A percentile compares a stretch with the other conserved stretches of the same genome.
Conservation (phyloP, 2,113 vertebrate genomes). For the Phyllostomus hastatus region DNA sequence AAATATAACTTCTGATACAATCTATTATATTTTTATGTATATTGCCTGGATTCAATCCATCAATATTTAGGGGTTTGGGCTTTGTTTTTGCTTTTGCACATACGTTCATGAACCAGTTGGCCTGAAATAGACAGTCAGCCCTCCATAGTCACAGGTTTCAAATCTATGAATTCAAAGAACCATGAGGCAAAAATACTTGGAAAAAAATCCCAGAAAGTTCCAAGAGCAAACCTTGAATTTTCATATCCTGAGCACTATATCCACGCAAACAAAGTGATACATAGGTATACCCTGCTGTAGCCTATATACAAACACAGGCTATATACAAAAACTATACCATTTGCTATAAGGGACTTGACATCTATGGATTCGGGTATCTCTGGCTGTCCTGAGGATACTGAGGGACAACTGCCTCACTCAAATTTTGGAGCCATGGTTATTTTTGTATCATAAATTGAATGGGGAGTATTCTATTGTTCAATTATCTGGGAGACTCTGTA, state of each 20-base stretch:
- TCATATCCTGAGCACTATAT: background rate
- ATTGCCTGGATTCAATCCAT: background rate
- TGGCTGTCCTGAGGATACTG: background rate
- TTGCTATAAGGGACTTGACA: background rate
- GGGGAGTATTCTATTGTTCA: background rate
- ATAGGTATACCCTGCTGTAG: background rate
- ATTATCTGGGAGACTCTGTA: background rate
- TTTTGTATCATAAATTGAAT: background rate
- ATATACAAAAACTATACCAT: background rate
- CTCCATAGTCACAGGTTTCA: background rate
- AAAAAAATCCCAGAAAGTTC: background rate
- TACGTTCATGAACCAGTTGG: background rate
- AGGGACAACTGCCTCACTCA: background rate
- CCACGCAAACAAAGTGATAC: background rate
- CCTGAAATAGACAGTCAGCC: background rate
- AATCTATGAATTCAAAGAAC: background rate
- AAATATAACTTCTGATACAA: background rate
- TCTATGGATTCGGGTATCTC: background rate
- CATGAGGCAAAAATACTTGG: background rate
- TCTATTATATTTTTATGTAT: background rate
- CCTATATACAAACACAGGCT: background rate
- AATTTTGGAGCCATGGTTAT: background rate
- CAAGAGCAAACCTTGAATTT: background rate
- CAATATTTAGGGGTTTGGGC: background rate
- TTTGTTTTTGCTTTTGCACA: background rate